phyloP scores from a whole-genome alignment of 2,888 invertebrate species.

The Hypercompe scribonia region DNA sequence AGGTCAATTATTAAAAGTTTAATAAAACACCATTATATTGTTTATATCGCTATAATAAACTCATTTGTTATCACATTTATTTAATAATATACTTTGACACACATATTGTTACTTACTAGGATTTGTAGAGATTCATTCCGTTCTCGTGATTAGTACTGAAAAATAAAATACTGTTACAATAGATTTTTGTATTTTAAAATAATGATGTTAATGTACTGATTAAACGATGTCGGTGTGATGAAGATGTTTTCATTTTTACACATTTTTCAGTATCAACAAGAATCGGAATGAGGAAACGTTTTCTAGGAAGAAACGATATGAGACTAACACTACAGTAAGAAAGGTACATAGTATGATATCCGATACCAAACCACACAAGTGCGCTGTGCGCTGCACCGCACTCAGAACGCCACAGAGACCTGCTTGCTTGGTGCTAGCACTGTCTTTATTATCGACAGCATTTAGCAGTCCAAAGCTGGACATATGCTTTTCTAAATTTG shows the following conservation, averaged over 20 bases:
- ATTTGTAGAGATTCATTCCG: conserved; percentile 72
- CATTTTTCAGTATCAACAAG: conserved; percentile 62
- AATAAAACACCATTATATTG: conserved; percentile 53
- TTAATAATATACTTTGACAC: conserved; percentile 86
- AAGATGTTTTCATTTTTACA: background rate
- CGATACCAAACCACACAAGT: conserved; percentile 69
- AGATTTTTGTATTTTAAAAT: background rate
- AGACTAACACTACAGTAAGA: conserved; percentile 64
- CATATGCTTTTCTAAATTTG: too few species aligned
- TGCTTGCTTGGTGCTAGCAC: background rate
- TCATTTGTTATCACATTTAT: conserved; percentile 87
- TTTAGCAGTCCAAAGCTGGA: too few species aligned
- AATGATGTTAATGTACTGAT: background rate
- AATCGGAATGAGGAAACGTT: conserved; percentile 63
- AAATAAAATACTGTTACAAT: conserved; percentile 14
- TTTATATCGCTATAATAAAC: conserved; percentile 86
- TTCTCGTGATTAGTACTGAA: conserved; percentile 68
- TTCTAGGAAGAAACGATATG: conserved; percentile 73
- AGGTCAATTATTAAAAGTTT: conserved; percentile 5
- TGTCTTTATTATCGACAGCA: too few species aligned
- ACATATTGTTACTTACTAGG: conserved; percentile 81
- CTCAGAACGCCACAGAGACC: background rate
- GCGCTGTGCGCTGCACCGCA: conserved; percentile 18
- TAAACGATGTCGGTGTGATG: background rate
- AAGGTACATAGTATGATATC: conserved; percentile 70